phyloP scores from a whole-genome alignment of 1,140 invertebrate species.

The Drosophila sturtevanti region DNA sequence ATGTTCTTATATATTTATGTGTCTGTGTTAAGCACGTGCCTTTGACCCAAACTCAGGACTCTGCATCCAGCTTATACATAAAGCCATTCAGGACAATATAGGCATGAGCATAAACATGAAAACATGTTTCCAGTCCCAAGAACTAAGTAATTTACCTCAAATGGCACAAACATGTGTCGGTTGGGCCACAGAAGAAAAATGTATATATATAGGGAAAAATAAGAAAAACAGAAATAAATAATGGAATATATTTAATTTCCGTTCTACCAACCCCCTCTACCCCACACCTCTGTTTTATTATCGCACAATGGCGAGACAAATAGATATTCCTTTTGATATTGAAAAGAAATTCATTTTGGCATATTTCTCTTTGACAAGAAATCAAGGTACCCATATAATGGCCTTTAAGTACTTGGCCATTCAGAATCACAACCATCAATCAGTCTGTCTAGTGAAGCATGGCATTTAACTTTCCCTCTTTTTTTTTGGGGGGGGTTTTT shows the following conservation, averaged over 20 bases:
- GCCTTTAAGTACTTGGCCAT: constrained; percentile 26
- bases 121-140: constrained; percentile 25
- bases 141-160: constrained; percentile 48
- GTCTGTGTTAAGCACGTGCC: constrained; percentile 46
- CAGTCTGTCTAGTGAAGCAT: constrained; percentile 42
- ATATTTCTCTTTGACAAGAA: constrained; percentile 33
- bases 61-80: constrained; percentile 24
- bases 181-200: constrained; percentile 17
- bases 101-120: constrained; percentile 50
- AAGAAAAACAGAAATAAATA: constrained; percentile 35
- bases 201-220: constrained; percentile 21
- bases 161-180: constrained; percentile 64
- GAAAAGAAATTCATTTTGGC: constrained; percentile 28
- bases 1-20: constrained; percentile 32
- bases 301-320: constrained; percentile 19
- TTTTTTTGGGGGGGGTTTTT: not conserved
- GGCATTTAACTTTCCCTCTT: not conserved
- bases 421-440: constrained; percentile 42
- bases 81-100: constrained; percentile 14
- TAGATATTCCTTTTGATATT: constrained; percentile 50
- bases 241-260: constrained; percentile 74
- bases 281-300: constrained; percentile 13
- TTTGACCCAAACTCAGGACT: constrained; percentile 16
- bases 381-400: constrained; percentile 40
- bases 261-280: constrained; percentile 34